These are phyloP conservation scores for Leucophora obtusa DNA, from an alignment of 2,888 invertebrate genomes.

Conservation along the genomic window DNA sequence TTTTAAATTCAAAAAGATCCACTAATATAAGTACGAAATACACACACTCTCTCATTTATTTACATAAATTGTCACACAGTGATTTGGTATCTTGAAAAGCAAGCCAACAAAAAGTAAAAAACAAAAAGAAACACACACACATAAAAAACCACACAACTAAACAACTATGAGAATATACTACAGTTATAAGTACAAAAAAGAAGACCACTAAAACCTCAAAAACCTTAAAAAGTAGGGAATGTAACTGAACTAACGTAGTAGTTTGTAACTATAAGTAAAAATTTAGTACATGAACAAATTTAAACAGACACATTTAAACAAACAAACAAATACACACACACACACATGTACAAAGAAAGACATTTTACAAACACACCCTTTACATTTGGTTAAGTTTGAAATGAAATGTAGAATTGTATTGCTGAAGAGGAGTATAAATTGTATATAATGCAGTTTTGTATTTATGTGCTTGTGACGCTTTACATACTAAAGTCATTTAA, in stretches of 20 bases:
- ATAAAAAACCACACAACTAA: slow-evolving; percentile 47
- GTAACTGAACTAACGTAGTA: neutral
- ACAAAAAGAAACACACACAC: slow-evolving; percentile 25
- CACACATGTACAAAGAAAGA: neutral
- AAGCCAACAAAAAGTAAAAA: neutral
- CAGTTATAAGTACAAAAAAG: slow-evolving; percentile 16
- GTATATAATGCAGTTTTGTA: slow-evolving; percentile 37
- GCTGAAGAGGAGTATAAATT: slow-evolving; percentile 27
- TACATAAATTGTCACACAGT: slow-evolving; percentile 48
- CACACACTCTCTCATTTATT: neutral
- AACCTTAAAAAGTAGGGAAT: slow-evolving; percentile 32
- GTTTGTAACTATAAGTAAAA: slow-evolving; percentile 22
- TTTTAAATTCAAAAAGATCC: slow-evolving; percentile 26
- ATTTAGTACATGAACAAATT: slow-evolving; percentile 34
- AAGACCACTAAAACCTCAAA: slow-evolving; percentile 54
- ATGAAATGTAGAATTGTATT: neutral
- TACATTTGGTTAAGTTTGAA: neutral
- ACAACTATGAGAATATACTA: slow-evolving; percentile 46
- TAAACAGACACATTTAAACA: neutral
- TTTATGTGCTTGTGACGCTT: slow-evolving; percentile 54
- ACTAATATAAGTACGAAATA: neutral
- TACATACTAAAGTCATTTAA: slow-evolving; percentile 67
- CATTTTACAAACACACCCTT: neutral
- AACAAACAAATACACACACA: no score
- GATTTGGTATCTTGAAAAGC: slow-evolving; percentile 35